These are phyloP conservation scores for Agriotes lineatus DNA, from an alignment of 2,888 invertebrate species.

Conservation along the genomic window DNA sequence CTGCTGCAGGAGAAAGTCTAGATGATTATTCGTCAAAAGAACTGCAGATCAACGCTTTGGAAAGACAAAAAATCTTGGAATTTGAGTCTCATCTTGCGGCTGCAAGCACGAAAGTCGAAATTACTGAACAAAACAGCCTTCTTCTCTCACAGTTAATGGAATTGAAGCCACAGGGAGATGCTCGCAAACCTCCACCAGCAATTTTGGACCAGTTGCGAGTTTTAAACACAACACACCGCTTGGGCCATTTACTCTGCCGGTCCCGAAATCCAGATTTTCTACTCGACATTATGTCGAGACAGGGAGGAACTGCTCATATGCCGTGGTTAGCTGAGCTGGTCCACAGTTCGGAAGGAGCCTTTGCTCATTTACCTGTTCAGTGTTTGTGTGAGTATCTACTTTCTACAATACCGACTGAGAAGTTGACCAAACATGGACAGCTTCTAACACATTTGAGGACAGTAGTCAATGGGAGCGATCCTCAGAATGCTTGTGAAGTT, in stretches of 20 bases:
- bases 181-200: slow-evolving; percentile 82
- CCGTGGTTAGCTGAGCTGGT: slow-evolving; percentile 97
- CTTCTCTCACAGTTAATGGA: slow-evolving; percentile 87
- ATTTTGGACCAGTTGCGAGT: slow-evolving; percentile 85
- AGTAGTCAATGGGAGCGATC: slow-evolving; percentile 68
- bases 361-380: slow-evolving; percentile 93
- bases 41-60: slow-evolving; percentile 76
- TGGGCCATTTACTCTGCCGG: slow-evolving; percentile 90
- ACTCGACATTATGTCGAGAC: slow-evolving; percentile 90
- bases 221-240: slow-evolving; percentile 81
- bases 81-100: slow-evolving; percentile 95
- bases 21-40: slow-evolving; percentile 75
- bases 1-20: slow-evolving; percentile 68
- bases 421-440: slow-evolving; percentile 81
- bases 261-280: slow-evolving; percentile 93
- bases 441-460: slow-evolving; percentile 71
- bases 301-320: slow-evolving; percentile 88
- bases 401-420: slow-evolving; percentile 75
- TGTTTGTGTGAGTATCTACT: slow-evolving; percentile 96
- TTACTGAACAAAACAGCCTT: slow-evolving; percentile 90
- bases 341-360: slow-evolving; percentile 89
- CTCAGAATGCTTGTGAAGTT: slow-evolving; percentile 80
- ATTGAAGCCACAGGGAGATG: slow-evolving; percentile 87
- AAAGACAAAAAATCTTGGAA: slow-evolving; percentile 84
- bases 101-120: slow-evolving; percentile 86